Conservation (phyloP, 2,113 vertebrate genomes). For the Bos indicus region DNA sequence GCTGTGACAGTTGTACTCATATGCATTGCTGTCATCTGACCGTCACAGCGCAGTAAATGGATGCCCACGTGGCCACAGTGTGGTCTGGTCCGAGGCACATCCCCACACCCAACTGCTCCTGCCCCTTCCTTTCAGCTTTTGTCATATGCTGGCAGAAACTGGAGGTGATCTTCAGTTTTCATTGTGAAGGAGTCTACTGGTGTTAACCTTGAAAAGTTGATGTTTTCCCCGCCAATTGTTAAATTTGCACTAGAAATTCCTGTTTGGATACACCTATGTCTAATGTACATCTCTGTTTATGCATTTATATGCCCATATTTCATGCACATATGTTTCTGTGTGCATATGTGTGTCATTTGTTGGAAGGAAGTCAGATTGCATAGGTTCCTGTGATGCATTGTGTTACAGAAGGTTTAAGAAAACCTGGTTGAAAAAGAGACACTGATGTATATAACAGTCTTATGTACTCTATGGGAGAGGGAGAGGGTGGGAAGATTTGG, state of each 20-base stretch:
- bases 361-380: neutral
- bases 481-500: too few species aligned
- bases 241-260: neutral
- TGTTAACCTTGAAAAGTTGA: neutral
- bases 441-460: too few species aligned
- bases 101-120: neutral
- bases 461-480: too few species aligned
- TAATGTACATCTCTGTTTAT: neutral
- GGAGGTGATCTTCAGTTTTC: neutral
- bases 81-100: neutral
- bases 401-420: neutral
- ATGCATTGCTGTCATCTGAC: neutral
- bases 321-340: neutral
- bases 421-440: neutral
- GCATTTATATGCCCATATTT: neutral
- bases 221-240: neutral
- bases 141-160: neutral
- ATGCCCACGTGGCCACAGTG: neutral
- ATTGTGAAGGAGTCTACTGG: neutral
- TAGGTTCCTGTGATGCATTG: neutral
- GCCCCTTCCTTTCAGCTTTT: neutral
- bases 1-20: neutral
- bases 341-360: neutral
- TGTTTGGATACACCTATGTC: neutral
- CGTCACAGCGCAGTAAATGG: neutral